Percentiles rank a stretch among this genome's conserved stretches.
phyloP scores from a whole-genome alignment of 2,797 vertebrate species.

The Sebastolobus alascanus region DNA sequence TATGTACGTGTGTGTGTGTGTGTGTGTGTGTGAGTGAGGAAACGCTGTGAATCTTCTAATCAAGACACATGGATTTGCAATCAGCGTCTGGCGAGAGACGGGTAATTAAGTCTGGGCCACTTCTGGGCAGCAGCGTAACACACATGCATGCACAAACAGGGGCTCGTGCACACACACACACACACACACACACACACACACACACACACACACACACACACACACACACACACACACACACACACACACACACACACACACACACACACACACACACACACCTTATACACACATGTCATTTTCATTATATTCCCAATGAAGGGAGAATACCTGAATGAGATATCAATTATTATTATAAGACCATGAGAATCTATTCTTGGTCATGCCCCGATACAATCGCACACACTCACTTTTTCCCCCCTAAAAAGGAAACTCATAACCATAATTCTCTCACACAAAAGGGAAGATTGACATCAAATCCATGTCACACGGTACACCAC shows the following conservation, averaged over 20 bases:
- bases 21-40: conserved; percentile 25
- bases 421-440: conserved; percentile 27
- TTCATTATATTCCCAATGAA: conserved; percentile 54
- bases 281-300: background rate
- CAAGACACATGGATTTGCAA: conserved; percentile 83
- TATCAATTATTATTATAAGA: conserved; percentile 68
- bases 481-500: conserved; percentile 26
- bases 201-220: background rate
- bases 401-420: background rate
- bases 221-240: background rate
- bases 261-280: background rate
- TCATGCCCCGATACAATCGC: background rate
- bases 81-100: conserved; percentile 75
- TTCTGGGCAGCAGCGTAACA: conserved; percentile 53
- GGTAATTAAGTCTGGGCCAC: conserved; percentile 82
- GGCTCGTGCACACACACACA: background rate
- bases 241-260: background rate
- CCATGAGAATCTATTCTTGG: conserved; percentile 31
- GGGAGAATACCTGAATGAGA: conserved; percentile 65
- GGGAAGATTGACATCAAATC: conserved; percentile 52
- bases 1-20: conserved; percentile 4
- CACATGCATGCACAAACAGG: background rate
- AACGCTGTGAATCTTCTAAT: conserved; percentile 77
- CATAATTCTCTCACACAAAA: conserved; percentile 55
- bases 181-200: no score